A percentile compares a stretch with the other conserved stretches of the same genome.
Conservation (phyloP, 2,888 invertebrate species). For the Monoplex corrugatus region DNA sequence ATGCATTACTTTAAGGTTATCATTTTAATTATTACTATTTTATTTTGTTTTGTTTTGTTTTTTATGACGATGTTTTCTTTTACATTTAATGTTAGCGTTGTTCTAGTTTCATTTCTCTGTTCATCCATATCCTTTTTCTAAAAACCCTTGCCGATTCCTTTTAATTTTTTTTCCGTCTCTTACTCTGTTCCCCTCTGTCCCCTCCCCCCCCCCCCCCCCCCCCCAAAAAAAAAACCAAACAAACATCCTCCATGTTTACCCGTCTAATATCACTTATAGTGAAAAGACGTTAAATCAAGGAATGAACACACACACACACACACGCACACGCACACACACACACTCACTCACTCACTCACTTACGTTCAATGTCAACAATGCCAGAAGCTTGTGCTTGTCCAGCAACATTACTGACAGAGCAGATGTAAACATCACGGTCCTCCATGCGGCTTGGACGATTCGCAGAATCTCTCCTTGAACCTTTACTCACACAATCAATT, state of each 20-base stretch:
- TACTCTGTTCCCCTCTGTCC: no score
- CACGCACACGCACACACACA: background rate
- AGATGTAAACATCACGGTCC: slow-evolving; percentile 93
- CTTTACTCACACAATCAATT: slow-evolving; percentile 62
- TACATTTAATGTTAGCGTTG: no score
- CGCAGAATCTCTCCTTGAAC: slow-evolving; percentile 74
- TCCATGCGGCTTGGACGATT: slow-evolving; percentile 78
- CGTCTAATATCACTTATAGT: background rate
- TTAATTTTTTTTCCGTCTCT: no score
- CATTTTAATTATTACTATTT: no score
- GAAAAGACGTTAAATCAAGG: background rate
- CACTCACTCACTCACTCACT: slow-evolving; percentile 56
- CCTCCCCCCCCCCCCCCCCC: background rate
- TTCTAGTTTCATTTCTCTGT: no score
- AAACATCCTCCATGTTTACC: background rate
- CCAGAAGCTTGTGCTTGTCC: slow-evolving; percentile 87
- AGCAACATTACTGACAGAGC: slow-evolving; percentile 87
- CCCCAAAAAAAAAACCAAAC: background rate
- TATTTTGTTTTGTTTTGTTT: no score
- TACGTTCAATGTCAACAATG: slow-evolving; percentile 89
- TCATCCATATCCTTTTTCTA: no score
- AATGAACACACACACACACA: no score
- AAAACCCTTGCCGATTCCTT: no score
- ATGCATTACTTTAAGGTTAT: no score
- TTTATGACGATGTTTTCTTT: no score